A percentile compares a stretch with the other conserved stretches of the same genome.
These are phyloP conservation scores for Eustalomyia histrio DNA, from an alignment of 2,888 invertebrate genomes.

Conservation along the genomic window DNA sequence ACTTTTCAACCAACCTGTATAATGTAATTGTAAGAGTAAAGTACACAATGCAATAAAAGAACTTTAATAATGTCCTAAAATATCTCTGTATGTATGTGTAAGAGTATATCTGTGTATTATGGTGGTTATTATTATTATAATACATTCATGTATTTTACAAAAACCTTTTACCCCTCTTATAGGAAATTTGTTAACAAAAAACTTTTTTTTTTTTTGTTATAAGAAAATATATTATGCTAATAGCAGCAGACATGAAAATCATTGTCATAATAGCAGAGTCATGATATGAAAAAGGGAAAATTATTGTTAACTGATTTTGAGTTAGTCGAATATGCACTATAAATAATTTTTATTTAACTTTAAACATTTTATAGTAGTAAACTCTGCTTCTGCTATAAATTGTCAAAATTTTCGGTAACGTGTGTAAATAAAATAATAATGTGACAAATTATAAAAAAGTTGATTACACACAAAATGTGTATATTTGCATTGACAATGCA, in stretches of 20 bases:
- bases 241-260: neutral
- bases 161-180: slow-evolving; percentile 51
- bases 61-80: neutral
- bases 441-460: too few species aligned
- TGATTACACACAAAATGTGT: too few species aligned
- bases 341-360: too few species aligned
- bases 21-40: neutral
- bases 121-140: neutral
- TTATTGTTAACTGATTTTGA: too few species aligned
- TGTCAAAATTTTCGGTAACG: too few species aligned
- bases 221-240: neutral
- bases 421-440: too few species aligned
- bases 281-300: neutral
- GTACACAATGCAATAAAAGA: slow-evolving; percentile 31
- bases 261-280: neutral
- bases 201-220: neutral
- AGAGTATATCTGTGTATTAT: slow-evolving; percentile 2
- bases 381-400: too few species aligned
- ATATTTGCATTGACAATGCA: too few species aligned
- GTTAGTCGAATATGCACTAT: too few species aligned
- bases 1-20: too few species aligned
- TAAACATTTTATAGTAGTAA: too few species aligned
- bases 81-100: slow-evolving; percentile 19
- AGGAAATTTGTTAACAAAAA: neutral
- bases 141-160: slow-evolving; percentile 27